Evolutionary conservation across 2,797 vertebrate genomes (phyloP).

Genomic region (Cichlasoma orientale): DNA sequence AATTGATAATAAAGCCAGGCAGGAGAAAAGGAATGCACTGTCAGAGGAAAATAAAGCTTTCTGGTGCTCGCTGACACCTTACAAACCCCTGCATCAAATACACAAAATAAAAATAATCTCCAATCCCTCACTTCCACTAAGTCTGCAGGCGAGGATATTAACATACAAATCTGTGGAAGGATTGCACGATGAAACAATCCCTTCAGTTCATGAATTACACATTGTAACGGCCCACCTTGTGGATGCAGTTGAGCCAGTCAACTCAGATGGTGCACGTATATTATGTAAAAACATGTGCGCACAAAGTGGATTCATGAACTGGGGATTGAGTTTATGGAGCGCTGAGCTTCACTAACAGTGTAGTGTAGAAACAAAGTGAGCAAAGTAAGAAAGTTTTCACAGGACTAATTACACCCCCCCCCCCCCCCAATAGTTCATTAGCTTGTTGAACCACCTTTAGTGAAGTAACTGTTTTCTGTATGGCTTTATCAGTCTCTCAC

Average conservation of each 20-base stretch:
- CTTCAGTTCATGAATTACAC: constrained; percentile 1
- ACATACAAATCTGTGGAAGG: neutral
- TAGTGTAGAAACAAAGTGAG: neutral
- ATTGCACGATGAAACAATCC: neutral
- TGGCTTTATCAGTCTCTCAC: neutral
- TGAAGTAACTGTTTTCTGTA: neutral
- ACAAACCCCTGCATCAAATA: constrained; percentile 25
- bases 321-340: constrained; percentile 7
- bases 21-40: constrained; percentile 25
- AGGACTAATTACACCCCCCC: neutral
- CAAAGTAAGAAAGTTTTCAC: neutral
- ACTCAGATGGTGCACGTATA: constrained; percentile 1
- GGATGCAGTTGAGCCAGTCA: neutral
- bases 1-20: constrained; percentile 53
- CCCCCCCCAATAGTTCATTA: neutral
- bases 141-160: constrained; percentile 11
- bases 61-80: constrained; percentile 24
- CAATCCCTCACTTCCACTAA: constrained; percentile 9
- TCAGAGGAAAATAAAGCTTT: constrained; percentile 45
- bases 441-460: neutral
- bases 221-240: neutral
- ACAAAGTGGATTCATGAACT: neutral
- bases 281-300: neutral
- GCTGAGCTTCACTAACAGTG: neutral
- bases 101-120: constrained; percentile 40